Evolutionary conservation across 1,140 invertebrate genomes (phyloP), one percentile per base, ranked within the genome.

Genomic region (Globodera ellingtonae): DNA sequence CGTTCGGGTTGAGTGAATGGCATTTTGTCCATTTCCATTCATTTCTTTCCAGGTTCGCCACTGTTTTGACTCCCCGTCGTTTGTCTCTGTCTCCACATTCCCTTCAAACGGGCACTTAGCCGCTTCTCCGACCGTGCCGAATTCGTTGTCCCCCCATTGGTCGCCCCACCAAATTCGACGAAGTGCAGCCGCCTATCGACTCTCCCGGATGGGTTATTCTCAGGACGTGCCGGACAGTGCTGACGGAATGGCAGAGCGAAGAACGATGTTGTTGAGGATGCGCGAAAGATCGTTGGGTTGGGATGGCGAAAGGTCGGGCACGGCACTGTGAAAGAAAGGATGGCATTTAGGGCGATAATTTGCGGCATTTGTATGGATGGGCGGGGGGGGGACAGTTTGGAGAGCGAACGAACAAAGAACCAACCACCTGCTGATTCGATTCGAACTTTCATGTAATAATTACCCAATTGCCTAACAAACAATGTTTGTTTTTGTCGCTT

Each of bases 251-350:
- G 35, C 69, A n/a, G 21, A 50, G 21, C 81, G 84, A 21, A 79
- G 84, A 9, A 73, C 47, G 9, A 48, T 66, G 62, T 59, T 85
- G 44, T 52, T 86, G 21, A 78, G 83, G 47, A 65, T 85, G 84
- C 66, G 82, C 0, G 84, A 85, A 59, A 76, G 85, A 48, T 87
- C 85, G n/a, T 80, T 86, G 59, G 84, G 83, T 13, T 85, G 73
- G 73, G 52, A 75, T 10, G 15, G 73, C 44, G 48, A 18, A 13
- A 18, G 35, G 47, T 5, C 35, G 21, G 73, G 52, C 24, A 59
- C 73, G 73, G 73, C 35, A 35, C 46, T 59, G 5, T 75, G 73
- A 75, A 3, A 1, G 72, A 24, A 46, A 65, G 6, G 73, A 35
- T 35, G 35, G 35, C 35, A 35, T 35, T 35, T 35, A 35, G 35